phyloP scores from a whole-genome alignment of 2,797 vertebrate genomes.

The Oreortyx pictus region DNA sequence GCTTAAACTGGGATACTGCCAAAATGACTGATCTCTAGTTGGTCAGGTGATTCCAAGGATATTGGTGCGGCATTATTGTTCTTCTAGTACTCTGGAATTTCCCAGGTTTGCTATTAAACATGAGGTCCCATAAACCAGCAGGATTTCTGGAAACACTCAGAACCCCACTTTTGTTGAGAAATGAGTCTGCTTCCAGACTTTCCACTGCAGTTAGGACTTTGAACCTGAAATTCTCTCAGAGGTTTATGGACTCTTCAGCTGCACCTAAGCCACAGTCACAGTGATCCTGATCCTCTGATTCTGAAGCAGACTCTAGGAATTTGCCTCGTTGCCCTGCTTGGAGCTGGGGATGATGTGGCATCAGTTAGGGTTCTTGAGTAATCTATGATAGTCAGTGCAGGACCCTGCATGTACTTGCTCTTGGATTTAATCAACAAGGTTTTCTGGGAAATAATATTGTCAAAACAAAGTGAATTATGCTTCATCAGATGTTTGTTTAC shows the following conservation, averaged over 20 bases:
- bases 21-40: background rate
- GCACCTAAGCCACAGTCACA: background rate
- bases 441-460: background rate
- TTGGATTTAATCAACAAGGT: background rate
- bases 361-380: background rate
- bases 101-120: conserved; percentile 52
- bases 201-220: background rate
- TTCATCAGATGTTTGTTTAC: background rate
- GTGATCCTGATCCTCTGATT: background rate
- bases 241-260: background rate
- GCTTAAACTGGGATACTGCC: background rate
- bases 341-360: accelerated
- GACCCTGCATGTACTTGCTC: background rate
- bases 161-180: background rate
- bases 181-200: background rate
- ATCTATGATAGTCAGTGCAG: background rate
- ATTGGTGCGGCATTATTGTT: background rate
- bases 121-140: background rate
- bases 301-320: background rate
- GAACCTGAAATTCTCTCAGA: background rate
- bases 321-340: background rate
- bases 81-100: conserved; percentile 22
- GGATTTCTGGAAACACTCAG: conserved; percentile 5
- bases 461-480: background rate
- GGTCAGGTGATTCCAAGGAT: background rate